Base-by-base conservation (phyloP, 2,113 vertebrate species). In the Pica pica region DNA sequence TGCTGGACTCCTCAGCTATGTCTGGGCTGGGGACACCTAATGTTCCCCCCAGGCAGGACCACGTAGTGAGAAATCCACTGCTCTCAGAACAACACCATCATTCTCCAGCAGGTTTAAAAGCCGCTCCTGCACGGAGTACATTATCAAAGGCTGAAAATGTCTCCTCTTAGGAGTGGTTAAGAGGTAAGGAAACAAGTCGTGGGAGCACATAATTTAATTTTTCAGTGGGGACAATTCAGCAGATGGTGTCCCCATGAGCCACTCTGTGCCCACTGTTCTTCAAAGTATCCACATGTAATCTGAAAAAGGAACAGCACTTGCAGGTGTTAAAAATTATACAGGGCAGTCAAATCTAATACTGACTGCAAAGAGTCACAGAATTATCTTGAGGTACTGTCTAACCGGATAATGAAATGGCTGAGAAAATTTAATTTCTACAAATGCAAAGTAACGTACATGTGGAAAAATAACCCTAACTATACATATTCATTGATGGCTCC, bases 61-160 rank as follows among this genome's bases (percentile, higher is more conserved):
- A 7, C 2, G 6, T 0, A 0, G 28, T 47, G 39, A 33, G 30
- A 82, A 65, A 47, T 4, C 6, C 9, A 15, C 10, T 24, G 3
- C 6, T 33, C 18, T 22, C 14, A 7, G 13, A 49, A 9, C 16
- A 7, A 7, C 14, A 6, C 21, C 17, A 3, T 28, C 4, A 10
- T 49, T 56, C 15, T 15, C n/a, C n/a, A 16, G 9, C 8, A n/a
- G 13, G 17, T 63, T 27, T 49, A 50, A 64, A 84, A 55, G 6
- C 8, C 31, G 0, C 16, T 68, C 6, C n/a, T 57, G 11, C 27
- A 31, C 26, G 3, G 42, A 39, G 3, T 13, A 7, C 0, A 0
- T 33, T 35, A 9, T 42, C 16, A 16, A 3, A 2, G 16, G 9
- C 19, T 35, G 39, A 69, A 42, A 63, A 24, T 7, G 63, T 81